Base-by-base conservation (phyloP, 2,888 invertebrate genomes). In the Galerucella nymphaeae region DNA sequence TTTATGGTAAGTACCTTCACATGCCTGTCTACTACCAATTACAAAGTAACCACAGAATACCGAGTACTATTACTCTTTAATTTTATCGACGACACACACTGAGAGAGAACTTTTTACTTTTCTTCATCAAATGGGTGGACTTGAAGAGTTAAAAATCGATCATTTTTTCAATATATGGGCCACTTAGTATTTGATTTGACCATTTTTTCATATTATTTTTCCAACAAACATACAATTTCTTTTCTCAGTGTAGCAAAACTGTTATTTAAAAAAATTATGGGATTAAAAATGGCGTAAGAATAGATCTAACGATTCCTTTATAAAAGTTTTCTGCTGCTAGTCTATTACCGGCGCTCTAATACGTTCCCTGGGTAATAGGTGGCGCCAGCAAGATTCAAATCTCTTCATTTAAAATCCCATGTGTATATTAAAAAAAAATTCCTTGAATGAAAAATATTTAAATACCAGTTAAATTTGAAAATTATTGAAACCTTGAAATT, bases 1-100 rank as follows among this genome's bases (percentile, higher is more conserved):
- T 18, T 16, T 53, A 53, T 53, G 53, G 16, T 53, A 53, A 18
- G 53, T 53, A 18, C 53, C 10, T 18, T 10, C 45, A 53, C 53
- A 18, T 53, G 53, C 53, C 53, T 53, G 53, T 53, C 18, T 53
- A 18, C 53, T 53, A 53, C 16, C n/a, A 53, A 53, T 53, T 53
- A 50, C 8, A n/a, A 50, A 45, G 13, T 45, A 45, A 45, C 42
- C 42, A 45, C 42, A 14, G 5, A 13, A 4, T 14, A 11, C 42
- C 11, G 42, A 13, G 42, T 45, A 45, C 42, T 45, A 13, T 45
- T 45, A 45, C 42, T 45, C 42, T 45, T 45, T 45, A 45, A 45
- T 45, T 45, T 45, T 45, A 45, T 45, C 13, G 42, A 13, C 9
- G 42, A 45, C 42, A 45, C 11, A 45, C 30, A 8, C 42, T 45